Base-by-base conservation (phyloP, 53 echinoderm and acorn worm genomes). In the Patiria pectinifera region DNA sequence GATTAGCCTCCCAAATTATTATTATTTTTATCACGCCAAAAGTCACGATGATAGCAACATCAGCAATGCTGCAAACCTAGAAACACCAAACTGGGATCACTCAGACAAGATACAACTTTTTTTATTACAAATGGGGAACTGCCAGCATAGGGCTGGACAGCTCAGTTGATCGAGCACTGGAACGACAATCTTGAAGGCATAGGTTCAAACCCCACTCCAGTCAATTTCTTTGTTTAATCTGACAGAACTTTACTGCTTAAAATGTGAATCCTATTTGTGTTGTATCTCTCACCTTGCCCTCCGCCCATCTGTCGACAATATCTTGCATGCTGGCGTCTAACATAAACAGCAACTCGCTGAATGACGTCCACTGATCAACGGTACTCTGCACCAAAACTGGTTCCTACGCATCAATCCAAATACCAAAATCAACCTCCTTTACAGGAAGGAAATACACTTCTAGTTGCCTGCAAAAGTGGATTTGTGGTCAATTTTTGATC, bases 281-380 rank as follows among this genome's bases (percentile, higher is more conserved):
- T 0, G 3, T 24, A 24, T 74, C 21, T 72, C 85, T 44, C 86
- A 98, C 98, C 97, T 98, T 98, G 48, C 98, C 98, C 86, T 95
- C 95, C 18, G 97, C 94, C 98, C 98, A 98, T 85, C 96, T 92
- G 83, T 98, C 98, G 0, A 98, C 94, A 25, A 98, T 98, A 59
- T 94, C 97, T 85, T 98, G 96, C 92, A 98, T 95, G 80, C 92
- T 95, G 46, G 98, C 95, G 53, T 98, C 98, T 46, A 98, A 83
- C 66, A 94, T 95, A 72, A 96, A 95, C 43, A 95, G 84, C 16
- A 98, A 83, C 84, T 98, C 98, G 48, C 72, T 92, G 72, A 96
- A 98, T 8, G 91, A 63, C 4, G 87, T 91, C 98, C 98, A 98
- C 25, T 93, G 89, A 70, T 94, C 92, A 44, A 98, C 93, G 58